Percentiles rank a stretch among this genome's conserved stretches.
These are phyloP conservation scores for Protaetia brevitarsis DNA, from an alignment of 1,140 invertebrate genomes.

Conservation along the genomic window DNA sequence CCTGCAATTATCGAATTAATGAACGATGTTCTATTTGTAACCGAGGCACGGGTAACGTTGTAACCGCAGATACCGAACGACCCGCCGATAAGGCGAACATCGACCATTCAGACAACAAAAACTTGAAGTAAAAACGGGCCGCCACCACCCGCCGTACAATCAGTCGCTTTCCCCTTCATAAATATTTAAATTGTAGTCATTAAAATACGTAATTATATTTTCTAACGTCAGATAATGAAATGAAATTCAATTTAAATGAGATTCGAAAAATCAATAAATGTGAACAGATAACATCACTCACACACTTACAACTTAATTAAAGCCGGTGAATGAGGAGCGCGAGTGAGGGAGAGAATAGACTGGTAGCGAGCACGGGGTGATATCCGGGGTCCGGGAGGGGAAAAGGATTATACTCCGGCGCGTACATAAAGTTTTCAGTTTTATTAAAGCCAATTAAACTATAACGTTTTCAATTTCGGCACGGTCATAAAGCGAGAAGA, in stretches of 20 bases:
- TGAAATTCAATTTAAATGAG: constrained; percentile 21
- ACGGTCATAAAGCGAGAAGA: constrained; percentile 20
- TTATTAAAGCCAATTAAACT: constrained; percentile 44
- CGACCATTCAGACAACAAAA: background rate
- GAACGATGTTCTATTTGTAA: background rate
- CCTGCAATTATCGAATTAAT: background rate
- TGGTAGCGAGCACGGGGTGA: background rate
- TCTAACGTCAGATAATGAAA: constrained; percentile 14
- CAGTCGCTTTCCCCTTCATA: background rate
- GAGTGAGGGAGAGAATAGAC: background rate
- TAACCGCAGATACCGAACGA: background rate
- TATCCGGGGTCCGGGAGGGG: too few species aligned
- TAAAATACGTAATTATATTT: constrained; percentile 16
- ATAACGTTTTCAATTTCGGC: constrained; percentile 30
- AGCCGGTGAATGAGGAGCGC: constrained; percentile 35
- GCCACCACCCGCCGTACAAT: background rate
- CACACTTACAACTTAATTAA: constrained; percentile 43
- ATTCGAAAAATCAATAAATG: constrained; percentile 39
- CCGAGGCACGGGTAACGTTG: background rate
- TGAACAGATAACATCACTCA: constrained; percentile 41
- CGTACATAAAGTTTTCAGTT: constrained; percentile 38
- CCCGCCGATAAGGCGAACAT: constrained; percentile 1
- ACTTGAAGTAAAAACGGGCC: constrained; percentile 1
- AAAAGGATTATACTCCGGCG: constrained; percentile 21
- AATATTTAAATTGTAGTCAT: constrained; percentile 14